Percentiles rank a stretch among this genome's conserved stretches.
Conservation (phyloP, 2,113 vertebrate species). For the Myocastor coypus region DNA sequence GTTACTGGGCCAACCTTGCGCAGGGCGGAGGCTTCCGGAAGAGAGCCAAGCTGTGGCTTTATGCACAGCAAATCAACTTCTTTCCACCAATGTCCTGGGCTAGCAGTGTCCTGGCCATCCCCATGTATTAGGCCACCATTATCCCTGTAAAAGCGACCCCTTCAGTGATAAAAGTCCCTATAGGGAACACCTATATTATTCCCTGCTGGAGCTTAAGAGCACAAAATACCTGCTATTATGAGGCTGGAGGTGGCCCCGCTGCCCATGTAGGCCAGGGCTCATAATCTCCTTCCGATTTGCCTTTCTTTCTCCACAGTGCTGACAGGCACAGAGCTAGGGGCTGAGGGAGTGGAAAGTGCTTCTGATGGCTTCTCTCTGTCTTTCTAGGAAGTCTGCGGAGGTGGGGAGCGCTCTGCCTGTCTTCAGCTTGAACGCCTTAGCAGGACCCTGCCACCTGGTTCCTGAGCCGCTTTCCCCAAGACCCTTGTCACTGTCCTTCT, state of each 20-base stretch:
- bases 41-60: neutral
- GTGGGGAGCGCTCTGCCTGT: neutral
- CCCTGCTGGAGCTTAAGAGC: neutral
- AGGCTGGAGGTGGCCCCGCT: neutral
- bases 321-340: neutral
- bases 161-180: slow-evolving; percentile 25
- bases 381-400: neutral
- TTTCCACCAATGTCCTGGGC: neutral
- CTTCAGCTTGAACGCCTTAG: neutral
- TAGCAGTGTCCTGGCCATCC: neutral
- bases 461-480: neutral
- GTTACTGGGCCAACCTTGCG: neutral
- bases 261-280: neutral
- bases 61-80: slow-evolving; percentile 61
- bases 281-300: neutral
- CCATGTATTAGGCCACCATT: neutral
- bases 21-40: neutral
- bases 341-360: neutral
- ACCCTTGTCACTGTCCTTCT: neutral
- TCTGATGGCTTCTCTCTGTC: neutral
- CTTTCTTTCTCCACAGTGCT: neutral
- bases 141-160: neutral
- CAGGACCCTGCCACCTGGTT: neutral
- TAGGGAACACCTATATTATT: neutral
- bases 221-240: slow-evolving; percentile 53